These are phyloP conservation scores for Rynchops niger DNA, from an alignment of 2,113 vertebrate genomes.

Conservation along the genomic window DNA sequence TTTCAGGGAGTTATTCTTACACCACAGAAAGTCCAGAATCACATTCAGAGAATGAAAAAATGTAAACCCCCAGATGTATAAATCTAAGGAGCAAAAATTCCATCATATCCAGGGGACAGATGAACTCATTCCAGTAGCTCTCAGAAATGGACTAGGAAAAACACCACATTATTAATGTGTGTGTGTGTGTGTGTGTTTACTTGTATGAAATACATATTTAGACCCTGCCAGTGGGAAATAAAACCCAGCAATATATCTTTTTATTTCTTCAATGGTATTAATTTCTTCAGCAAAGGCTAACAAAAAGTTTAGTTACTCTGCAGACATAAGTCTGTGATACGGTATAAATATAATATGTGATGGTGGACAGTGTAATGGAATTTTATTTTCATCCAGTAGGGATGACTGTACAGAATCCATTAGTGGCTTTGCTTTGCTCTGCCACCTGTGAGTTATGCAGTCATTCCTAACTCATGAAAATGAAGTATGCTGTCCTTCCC, in stretches of 20 bases:
- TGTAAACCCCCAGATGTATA: not conserved
- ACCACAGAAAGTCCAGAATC: not conserved
- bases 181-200: conserved; percentile 13
- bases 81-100: conserved; percentile 47
- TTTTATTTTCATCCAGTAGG: conserved; percentile 60
- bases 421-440: conserved; percentile 49
- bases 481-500: conserved; percentile 48
- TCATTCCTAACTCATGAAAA: conserved; percentile 70
- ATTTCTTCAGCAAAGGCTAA: conserved; percentile 62
- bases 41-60: not conserved
- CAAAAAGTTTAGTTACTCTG: conserved; percentile 60
- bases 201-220: conserved; percentile 62
- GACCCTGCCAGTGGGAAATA: conserved; percentile 31
- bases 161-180: conserved; percentile 42
- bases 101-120: conserved; percentile 26
- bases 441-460: conserved; percentile 62
- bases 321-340: conserved; percentile 40
- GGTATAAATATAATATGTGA: conserved; percentile 61
- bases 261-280: conserved; percentile 64
- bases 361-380: conserved; percentile 49
- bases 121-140: conserved; percentile 40
- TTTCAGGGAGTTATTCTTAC: not conserved
- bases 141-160: conserved; percentile 28
- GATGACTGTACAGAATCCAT: conserved; percentile 59
- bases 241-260: conserved; percentile 58